Evolutionary conservation across 2,113 vertebrate species (phyloP), one percentile per base, ranked within the genome.

Genomic region (Gymnobelideus leadbeateri): DNA sequence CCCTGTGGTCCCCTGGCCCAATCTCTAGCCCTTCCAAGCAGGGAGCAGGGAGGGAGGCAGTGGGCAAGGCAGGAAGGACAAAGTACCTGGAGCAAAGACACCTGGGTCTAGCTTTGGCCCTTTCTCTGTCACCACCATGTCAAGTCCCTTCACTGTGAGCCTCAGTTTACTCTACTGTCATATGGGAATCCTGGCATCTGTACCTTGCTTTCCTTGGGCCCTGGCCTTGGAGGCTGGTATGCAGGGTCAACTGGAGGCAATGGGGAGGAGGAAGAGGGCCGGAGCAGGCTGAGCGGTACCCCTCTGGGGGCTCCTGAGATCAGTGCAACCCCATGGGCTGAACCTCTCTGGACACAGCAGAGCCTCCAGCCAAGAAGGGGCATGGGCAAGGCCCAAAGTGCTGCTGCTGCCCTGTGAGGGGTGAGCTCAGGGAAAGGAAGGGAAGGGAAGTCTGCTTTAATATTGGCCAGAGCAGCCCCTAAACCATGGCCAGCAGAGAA

Each of bases 391-490:
- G 28, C 11, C 54, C 24, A 7, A 57, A 14, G 4, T 16, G 37
- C 37, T 3, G 10, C 57, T 26, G 43, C 89, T 47, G 21, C 19
- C 19, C 89, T 24, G 43, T 43, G 89, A 49, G 89, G 25, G 43
- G 89, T 21, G 89, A 49, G 47, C n/a, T 46, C n/a, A 4, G 47
- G 47, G 47, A 49, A 49, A 26, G 46, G 47, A 23, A 49, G 43
- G 89, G 84, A 23, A 54, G 12, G 84, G 37, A 28, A 43, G 21
- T 2, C 3, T 14, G 43, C n/a, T 37, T 37, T 37, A 23, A 89
- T 19, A 19, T 4, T 2, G n/a, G 23, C 89, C 7, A 0, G 23
- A 26, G 47, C 23, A 0, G 43, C n/a, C 16, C 37, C 14, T n/a
- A 89, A 46, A 23, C 31, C 1, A 14, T 46, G 84, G n/a, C n/a